Percentiles rank a stretch among this genome's conserved stretches.
Evolutionary conservation across 2,113 vertebrate species (phyloP).

Genomic region (Ovibos moschatus): DNA sequence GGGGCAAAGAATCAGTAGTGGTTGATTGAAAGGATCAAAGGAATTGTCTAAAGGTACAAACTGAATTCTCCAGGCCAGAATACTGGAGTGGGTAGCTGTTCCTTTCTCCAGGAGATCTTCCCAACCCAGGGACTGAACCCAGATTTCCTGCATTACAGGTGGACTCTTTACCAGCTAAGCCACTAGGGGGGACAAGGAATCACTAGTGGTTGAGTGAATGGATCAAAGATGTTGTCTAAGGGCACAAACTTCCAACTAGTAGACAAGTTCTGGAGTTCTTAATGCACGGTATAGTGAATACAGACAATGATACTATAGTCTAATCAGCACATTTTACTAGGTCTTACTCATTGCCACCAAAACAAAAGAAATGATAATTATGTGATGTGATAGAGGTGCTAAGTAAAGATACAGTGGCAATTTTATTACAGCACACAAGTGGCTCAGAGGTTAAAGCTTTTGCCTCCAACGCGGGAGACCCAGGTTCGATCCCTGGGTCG

Average conservation of each 20-base stretch:
- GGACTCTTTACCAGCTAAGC: background rate
- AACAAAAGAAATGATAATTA: background rate
- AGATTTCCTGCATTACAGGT: background rate
- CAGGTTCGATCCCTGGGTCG: accelerated
- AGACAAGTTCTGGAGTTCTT: background rate
- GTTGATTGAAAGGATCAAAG: background rate
- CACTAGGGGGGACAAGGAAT: background rate
- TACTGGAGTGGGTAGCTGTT: background rate
- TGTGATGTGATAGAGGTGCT: background rate
- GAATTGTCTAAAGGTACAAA: background rate
- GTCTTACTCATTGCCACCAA: background rate
- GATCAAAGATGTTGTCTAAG: background rate
- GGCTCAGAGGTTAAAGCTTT: no score
- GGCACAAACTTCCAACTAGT: background rate
- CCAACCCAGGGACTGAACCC: background rate
- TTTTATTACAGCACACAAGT: background rate
- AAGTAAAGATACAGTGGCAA: background rate
- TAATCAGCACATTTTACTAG: background rate
- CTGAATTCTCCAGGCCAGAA: background rate
- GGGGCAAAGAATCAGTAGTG: background rate
- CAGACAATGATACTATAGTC: background rate
- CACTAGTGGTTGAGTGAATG: background rate
- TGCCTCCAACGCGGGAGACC: no score
- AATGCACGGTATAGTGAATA: background rate
- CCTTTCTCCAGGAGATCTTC: background rate